Evolutionary conservation across 2,888 invertebrate species (phyloP).

Genomic region (Mycalesis mineus): DNA sequence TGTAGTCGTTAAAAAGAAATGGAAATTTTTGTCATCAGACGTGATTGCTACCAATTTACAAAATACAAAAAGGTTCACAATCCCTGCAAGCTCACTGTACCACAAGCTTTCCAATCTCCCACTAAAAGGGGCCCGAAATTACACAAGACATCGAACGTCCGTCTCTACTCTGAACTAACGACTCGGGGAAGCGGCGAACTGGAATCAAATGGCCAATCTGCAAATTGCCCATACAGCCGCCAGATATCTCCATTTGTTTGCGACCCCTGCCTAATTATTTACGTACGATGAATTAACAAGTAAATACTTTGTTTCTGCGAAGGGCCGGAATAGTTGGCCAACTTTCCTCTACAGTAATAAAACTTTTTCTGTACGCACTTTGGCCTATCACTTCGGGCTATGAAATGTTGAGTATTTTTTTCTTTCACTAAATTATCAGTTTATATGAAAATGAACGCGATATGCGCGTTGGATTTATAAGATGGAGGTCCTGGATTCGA

Average conservation of each 20-base stretch:
- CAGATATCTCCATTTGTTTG: background rate
- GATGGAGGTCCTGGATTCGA: too few species aligned
- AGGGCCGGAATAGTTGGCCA: background rate
- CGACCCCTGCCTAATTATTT: background rate
- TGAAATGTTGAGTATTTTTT: too few species aligned
- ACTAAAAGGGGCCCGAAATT: conserved; percentile 19
- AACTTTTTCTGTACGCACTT: too few species aligned
- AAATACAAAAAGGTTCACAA: too few species aligned
- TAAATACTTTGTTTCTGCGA: background rate
- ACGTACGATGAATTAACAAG: background rate
- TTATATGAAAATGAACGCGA: too few species aligned
- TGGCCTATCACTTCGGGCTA: too few species aligned
- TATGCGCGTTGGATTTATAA: too few species aligned
- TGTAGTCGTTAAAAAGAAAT: too few species aligned
- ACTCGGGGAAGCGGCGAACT: background rate
- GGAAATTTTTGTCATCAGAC: too few species aligned
- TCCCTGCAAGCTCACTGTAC: background rate
- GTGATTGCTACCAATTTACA: too few species aligned
- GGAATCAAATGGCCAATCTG: conserved; percentile 17
- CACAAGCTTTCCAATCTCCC: conserved; percentile 3
- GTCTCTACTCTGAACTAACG: conserved; percentile 5
- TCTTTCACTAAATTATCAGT: too few species aligned
- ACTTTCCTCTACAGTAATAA: background rate
- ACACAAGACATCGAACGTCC: conserved; percentile 4
- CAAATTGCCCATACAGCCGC: conserved; percentile 13